A percentile compares a stretch with the other conserved stretches of the same genome.
These are phyloP conservation scores for Apamea sordens DNA, from an alignment of 2,888 invertebrate genomes.

Conservation along the genomic window DNA sequence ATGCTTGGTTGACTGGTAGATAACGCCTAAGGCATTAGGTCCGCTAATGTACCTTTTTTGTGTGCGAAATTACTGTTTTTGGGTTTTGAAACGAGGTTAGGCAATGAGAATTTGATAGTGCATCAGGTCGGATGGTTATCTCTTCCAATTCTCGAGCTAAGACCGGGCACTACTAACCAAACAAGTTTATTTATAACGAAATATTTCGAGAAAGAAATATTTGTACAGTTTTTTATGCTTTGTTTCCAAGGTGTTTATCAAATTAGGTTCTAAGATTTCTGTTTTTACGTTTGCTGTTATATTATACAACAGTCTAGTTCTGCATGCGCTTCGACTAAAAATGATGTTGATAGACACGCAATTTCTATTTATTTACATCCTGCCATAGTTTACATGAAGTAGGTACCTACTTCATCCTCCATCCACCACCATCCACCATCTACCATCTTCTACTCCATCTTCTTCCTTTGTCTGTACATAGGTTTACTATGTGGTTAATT, in stretches of 20 bases:
- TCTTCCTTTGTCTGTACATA: too few species aligned
- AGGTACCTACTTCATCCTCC: too few species aligned
- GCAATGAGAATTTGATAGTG: constrained; percentile 9
- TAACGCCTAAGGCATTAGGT: too few species aligned
- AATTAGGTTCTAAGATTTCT: constrained; percentile 36
- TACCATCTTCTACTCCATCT: too few species aligned
- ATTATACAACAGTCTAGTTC: constrained; percentile 2
- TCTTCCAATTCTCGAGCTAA: constrained; percentile 1
- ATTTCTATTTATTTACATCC: constrained; percentile 10
- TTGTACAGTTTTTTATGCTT: constrained; percentile 24
- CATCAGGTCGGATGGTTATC: constrained; percentile 18
- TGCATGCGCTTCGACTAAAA: neutral
- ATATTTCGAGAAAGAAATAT: constrained; percentile 31
- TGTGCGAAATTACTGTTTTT: neutral
- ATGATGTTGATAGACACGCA: constrained; percentile 1
- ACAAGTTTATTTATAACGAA: constrained; percentile 40
- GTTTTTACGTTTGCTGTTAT: neutral
- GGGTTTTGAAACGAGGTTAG: neutral
- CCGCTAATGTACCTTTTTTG: neutral
- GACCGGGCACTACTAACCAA: constrained; percentile 9
- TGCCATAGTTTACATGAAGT: constrained; percentile 5
- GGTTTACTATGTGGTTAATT: neutral
- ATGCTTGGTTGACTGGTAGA: too few species aligned
- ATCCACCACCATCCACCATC: too few species aligned
- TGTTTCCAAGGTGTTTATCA: constrained; percentile 40